Conservation (phyloP, 2,797 vertebrate species). For the Poecilia velifera region DNA sequence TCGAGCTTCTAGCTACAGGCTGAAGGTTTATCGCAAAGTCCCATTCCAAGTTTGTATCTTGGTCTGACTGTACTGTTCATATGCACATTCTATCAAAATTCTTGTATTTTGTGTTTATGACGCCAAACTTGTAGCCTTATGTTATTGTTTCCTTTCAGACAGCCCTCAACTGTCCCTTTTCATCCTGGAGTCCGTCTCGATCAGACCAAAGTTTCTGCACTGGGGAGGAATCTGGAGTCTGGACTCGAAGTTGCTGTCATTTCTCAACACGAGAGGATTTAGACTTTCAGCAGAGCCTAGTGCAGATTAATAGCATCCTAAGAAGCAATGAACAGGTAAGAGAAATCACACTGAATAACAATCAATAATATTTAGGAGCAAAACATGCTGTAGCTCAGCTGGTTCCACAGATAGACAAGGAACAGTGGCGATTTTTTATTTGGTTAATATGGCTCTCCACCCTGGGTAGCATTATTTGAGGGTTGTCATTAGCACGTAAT, state of each 20-base stretch:
- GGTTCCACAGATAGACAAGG: not conserved
- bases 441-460: not conserved
- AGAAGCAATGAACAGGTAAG: conserved; percentile 84
- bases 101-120: conserved; percentile 15
- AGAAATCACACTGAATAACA: no score
- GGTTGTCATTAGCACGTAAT: not conserved
- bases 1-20: conserved; percentile 71
- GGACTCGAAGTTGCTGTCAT: conserved; percentile 63
- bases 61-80: not conserved
- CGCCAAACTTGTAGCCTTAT: conserved; percentile 28
- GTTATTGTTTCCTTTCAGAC: conserved; percentile 56
- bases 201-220: conserved; percentile 17
- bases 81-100: not conserved
- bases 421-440: not conserved
- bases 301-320: conserved; percentile 88
- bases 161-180: conserved; percentile 34
- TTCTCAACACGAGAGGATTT: conserved; percentile 84
- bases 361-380: not conserved
- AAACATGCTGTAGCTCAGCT: not conserved
- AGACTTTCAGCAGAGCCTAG: conserved; percentile 83
- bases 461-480: not conserved
- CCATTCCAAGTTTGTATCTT: conserved; percentile 62
- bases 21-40: conserved; percentile 49
- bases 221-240: conserved; percentile 21
- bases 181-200: conserved; percentile 41